Percentiles rank a stretch among this genome's conserved stretches.
Conservation (phyloP, 1,140 invertebrate species). For the Drosophila takahashii region DNA sequence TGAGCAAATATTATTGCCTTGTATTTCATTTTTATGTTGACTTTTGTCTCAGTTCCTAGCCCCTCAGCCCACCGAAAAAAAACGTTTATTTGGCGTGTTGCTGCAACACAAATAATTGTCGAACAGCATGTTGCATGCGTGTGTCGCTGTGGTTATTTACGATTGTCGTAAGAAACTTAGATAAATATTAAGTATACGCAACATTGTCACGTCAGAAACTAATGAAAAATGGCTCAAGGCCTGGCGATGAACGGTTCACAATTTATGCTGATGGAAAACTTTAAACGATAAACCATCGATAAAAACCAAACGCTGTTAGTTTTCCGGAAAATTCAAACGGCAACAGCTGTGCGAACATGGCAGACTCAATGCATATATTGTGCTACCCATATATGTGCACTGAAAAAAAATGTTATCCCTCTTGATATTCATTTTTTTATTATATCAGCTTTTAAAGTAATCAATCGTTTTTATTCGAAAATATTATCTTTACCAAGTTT, state of each 20-base stretch:
- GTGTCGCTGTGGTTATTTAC: constrained; percentile 62
- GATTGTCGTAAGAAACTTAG: constrained; percentile 62
- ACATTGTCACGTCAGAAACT: constrained; percentile 47
- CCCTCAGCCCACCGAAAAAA: constrained; percentile 20
- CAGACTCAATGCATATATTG: constrained; percentile 52
- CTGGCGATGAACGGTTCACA: constrained; percentile 12
- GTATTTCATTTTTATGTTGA: constrained; percentile 81
- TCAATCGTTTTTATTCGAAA: background rate
- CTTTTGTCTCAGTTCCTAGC: constrained; percentile 54
- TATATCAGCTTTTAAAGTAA: too few species aligned
- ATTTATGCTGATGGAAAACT: constrained; percentile 63
- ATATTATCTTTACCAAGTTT: background rate
- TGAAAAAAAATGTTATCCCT: background rate
- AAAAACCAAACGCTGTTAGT: constrained; percentile 42
- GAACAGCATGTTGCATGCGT: constrained; percentile 73
- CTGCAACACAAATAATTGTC: constrained; percentile 82
- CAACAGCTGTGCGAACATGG: constrained; percentile 58
- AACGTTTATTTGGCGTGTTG: constrained; percentile 80
- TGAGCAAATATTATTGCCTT: constrained; percentile 74
- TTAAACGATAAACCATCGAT: constrained; percentile 47
- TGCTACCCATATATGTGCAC: constrained; percentile 25
- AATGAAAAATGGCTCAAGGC: constrained; percentile 37
- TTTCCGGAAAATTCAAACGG: constrained; percentile 43
- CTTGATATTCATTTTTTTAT: too few species aligned
- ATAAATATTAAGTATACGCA: constrained; percentile 52